Conservation (phyloP, 2,113 vertebrate genomes). For the Scartelaos histophorus region DNA sequence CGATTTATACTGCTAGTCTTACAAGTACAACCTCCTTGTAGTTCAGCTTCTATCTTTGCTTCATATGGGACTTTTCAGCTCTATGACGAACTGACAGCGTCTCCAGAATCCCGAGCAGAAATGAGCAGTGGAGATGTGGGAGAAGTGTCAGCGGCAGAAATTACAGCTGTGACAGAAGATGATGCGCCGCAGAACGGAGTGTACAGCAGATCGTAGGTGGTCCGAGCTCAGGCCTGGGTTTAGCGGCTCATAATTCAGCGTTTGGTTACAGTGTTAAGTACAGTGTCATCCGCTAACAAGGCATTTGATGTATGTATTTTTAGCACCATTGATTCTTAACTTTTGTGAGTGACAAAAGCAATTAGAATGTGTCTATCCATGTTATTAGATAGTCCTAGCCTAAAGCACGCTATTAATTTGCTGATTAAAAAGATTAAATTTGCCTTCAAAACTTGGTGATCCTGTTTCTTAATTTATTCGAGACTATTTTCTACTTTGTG, state of each 20-base stretch:
- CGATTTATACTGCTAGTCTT: background rate
- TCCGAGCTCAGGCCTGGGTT: background rate
- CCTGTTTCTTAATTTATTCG: background rate
- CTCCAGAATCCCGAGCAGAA: background rate
- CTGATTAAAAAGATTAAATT: too few relatives aligned
- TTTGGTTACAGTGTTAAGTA: background rate
- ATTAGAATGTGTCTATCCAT: too few relatives aligned
- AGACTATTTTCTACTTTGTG: too few relatives aligned
- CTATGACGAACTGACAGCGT: background rate
- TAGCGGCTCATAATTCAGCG: background rate
- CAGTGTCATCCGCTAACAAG: background rate
- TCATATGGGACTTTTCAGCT: background rate
- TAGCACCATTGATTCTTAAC: too few relatives aligned
- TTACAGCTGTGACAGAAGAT: conserved; percentile 8
- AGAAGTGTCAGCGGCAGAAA: conserved; percentile 9
- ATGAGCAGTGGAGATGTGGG: conserved; percentile 7
- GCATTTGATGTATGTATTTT: background rate
- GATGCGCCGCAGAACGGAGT: background rate
- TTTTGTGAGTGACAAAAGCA: too few relatives aligned
- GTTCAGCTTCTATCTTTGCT: background rate
- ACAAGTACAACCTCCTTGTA: background rate
- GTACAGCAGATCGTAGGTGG: background rate
- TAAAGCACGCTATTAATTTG: too few relatives aligned
- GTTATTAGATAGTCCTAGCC: too few relatives aligned
- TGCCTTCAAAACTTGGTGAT: too few relatives aligned